Conservation (phyloP, 2,888 invertebrate species). For the Gastrophysa polygoni region DNA sequence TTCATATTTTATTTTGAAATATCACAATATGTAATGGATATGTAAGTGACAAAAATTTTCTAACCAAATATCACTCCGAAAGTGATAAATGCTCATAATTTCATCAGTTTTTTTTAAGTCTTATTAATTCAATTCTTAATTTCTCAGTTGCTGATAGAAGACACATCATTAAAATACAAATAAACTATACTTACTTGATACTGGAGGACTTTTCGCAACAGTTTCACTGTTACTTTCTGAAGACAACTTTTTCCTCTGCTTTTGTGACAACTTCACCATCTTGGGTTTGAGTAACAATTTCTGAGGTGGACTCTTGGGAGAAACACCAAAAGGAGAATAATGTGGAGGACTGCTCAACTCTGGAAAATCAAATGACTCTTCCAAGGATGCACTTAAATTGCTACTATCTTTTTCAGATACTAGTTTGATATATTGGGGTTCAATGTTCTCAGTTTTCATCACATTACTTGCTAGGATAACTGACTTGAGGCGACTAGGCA, state of each 20-base stretch:
- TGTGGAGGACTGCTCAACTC: conserved; percentile 46
- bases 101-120: too few relatives aligned
- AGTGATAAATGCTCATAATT: too few relatives aligned
- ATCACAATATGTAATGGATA: too few relatives aligned
- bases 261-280: conserved; percentile 66
- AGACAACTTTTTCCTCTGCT: conserved; percentile 67
- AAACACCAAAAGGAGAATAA: conserved; percentile 6
- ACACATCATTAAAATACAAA: too few relatives aligned
- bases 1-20: too few relatives aligned
- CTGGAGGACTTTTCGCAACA: conserved; percentile 2
- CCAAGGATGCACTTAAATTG: conserved; percentile 29
- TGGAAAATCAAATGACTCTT: conserved; percentile 51
- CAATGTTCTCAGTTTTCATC: conserved; percentile 39
- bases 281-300: conserved; percentile 50
- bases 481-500: conserved; percentile 44
- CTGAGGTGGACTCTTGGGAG: conserved; percentile 23
- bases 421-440: conserved; percentile 39
- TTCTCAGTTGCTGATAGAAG: too few relatives aligned
- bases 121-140: too few relatives aligned
- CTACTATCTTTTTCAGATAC: conserved; percentile 14
- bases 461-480: conserved; percentile 46
- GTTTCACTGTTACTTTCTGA: conserved; percentile 56
- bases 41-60: too few relatives aligned
- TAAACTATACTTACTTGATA: conserved; percentile 25
- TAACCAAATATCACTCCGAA: too few relatives aligned